These are phyloP conservation scores for Seriola rivoliana DNA, from an alignment of 2,113 vertebrate species.

Conservation along the genomic window DNA sequence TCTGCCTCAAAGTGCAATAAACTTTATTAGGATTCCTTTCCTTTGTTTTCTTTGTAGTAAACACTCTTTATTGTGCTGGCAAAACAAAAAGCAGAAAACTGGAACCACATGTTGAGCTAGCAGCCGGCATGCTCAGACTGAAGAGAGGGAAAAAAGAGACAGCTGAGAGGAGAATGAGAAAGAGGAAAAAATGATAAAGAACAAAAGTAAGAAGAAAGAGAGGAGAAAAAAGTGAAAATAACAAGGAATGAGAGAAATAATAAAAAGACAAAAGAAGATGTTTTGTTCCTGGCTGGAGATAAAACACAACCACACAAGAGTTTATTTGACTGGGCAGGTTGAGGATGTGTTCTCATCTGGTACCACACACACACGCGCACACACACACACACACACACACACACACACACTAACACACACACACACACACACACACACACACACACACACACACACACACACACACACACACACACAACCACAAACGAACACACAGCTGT, in stretches of 20 bases:
- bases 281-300: neutral
- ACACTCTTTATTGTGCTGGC: constrained; percentile 41
- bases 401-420: neutral
- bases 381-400: neutral
- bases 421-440: neutral
- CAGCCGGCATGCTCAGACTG: neutral
- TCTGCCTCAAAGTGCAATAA: constrained; percentile 17
- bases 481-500: neutral
- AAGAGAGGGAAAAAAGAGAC: neutral
- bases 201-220: neutral
- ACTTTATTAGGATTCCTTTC: constrained; percentile 45
- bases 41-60: constrained; percentile 59
- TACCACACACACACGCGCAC: neutral
- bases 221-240: neutral
- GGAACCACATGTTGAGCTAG: constrained; percentile 42
- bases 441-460: neutral
- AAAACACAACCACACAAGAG: neutral
- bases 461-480: neutral
- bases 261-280: neutral
- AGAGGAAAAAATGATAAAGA: neutral
- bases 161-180: neutral
- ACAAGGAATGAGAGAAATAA: neutral
- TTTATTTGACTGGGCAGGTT: neutral
- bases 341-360: neutral
- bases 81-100: constrained; percentile 45